Conservation (phyloP, 2,797 vertebrate genomes). For the Euthynnus affinis region DNA sequence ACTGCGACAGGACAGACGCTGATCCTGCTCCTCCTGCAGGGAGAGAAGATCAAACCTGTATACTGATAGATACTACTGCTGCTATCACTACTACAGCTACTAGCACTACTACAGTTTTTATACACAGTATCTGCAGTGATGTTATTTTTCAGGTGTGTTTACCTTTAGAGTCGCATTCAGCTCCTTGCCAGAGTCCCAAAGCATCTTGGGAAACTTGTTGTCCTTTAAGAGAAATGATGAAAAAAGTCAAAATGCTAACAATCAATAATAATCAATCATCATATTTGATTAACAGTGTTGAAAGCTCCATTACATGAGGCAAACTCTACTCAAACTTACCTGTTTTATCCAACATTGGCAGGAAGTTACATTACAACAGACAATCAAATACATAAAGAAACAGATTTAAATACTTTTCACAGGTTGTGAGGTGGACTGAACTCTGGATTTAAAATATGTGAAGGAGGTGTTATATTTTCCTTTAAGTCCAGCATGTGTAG, state of each 20-base stretch:
- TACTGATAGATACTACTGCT: too few species aligned
- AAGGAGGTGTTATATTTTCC: too few species aligned
- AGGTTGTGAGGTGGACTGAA: too few species aligned
- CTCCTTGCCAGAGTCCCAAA: conserved; percentile 73
- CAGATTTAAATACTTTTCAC: too few species aligned
- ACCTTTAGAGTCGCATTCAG: conserved; percentile 77
- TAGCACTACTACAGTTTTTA: not conserved
- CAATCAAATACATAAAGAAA: too few species aligned
- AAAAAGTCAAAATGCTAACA: not conserved
- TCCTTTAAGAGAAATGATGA: conserved; percentile 53
- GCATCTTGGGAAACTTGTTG: conserved; percentile 75
- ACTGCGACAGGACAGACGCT: conserved; percentile 47
- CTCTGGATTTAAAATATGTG: too few species aligned
- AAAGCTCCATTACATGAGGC: too few species aligned
- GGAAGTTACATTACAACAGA: too few species aligned
- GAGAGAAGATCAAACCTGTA: not conserved
- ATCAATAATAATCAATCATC: not conserved
- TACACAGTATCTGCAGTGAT: not conserved
- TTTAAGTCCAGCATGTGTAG: too few species aligned
- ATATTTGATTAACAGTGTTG: not conserved
- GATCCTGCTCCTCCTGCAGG: conserved; percentile 46
- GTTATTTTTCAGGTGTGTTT: conserved; percentile 27
- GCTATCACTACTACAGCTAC: too few species aligned
- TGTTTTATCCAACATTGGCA: too few species aligned
- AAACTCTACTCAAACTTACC: too few species aligned